These are phyloP conservation scores for Drosophila melanosoma DNA, from an alignment of 2,888 invertebrate species.

Conservation along the genomic window DNA sequence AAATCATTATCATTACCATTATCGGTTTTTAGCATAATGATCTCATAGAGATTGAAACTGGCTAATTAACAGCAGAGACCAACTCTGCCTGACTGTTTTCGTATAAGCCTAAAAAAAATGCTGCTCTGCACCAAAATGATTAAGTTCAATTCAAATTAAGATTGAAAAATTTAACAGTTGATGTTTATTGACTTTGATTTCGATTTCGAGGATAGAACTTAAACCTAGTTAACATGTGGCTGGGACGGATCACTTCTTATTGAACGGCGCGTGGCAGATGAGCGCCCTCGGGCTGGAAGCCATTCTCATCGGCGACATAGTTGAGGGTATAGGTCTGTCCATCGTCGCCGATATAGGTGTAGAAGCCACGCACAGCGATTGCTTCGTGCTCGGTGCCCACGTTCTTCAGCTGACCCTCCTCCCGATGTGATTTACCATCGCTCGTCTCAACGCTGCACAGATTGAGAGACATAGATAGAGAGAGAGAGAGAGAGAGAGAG, in stretches of 20 bases:
- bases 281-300: constrained; percentile 85
- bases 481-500: constrained; percentile 1
- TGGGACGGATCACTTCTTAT: constrained; percentile 23
- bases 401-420: constrained; percentile 87
- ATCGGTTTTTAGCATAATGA: background rate
- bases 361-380: constrained; percentile 87
- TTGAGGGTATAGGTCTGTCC: constrained; percentile 87
- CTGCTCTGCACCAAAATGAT: background rate
- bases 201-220: constrained; percentile 20
- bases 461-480: constrained; percentile 5
- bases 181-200: constrained; percentile 13
- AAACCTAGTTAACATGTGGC: constrained; percentile 74
- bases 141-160: background rate
- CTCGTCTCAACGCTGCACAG: constrained; percentile 87
- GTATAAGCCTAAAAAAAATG: background rate
- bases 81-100: background rate
- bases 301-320: constrained; percentile 84
- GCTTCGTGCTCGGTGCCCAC: constrained; percentile 88
- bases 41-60: background rate
- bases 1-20: background rate
- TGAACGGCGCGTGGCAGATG: constrained; percentile 82
- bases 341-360: constrained; percentile 87
- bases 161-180: constrained; percentile 4
- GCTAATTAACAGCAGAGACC: background rate
- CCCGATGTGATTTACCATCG: constrained; percentile 87